phyloP scores from a whole-genome alignment of 2,797 vertebrate genomes.

The Meriones psammophilus region DNA sequence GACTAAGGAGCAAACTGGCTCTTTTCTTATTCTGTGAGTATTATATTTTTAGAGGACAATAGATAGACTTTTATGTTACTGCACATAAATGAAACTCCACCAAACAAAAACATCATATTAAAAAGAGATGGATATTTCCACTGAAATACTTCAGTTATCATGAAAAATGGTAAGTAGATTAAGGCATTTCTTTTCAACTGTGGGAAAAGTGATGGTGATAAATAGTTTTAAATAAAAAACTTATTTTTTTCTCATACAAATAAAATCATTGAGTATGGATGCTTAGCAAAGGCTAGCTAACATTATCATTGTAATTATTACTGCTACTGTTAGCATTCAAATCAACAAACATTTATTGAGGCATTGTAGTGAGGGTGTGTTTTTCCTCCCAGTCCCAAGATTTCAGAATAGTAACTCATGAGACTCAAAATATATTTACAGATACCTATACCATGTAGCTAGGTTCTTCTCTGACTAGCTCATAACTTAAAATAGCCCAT shows the following conservation, averaged over 20 bases:
- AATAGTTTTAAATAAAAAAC: slow-evolving; percentile 41
- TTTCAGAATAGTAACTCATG: too few species aligned
- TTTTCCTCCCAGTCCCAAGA: too few species aligned
- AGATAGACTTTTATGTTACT: slow-evolving; percentile 13
- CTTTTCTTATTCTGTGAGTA: background rate
- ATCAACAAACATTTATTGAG: slow-evolving; percentile 23
- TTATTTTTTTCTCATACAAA: slow-evolving; percentile 29
- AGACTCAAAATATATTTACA: too few species aligned
- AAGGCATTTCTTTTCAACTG: slow-evolving; percentile 46
- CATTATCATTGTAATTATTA: slow-evolving; percentile 8
- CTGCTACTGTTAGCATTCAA: slow-evolving; percentile 56
- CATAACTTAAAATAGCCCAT: too few species aligned
- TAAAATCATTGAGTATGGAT: background rate
- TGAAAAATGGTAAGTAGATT: slow-evolving; percentile 8
- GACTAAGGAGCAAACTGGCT: background rate
- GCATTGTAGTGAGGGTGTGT: background rate
- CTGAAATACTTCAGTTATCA: background rate
- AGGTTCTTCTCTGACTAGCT: too few species aligned
- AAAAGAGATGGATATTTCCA: slow-evolving; percentile 26
- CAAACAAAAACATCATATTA: slow-evolving; percentile 10
- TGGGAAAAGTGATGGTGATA: slow-evolving; percentile 35
- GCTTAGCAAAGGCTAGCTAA: slow-evolving; percentile 1
- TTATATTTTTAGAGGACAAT: slow-evolving; percentile 52
- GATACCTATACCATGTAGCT: too few species aligned
- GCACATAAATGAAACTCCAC: slow-evolving; percentile 20